A percentile compares a stretch with the other conserved stretches of the same genome.
Evolutionary conservation across 2,888 invertebrate species (phyloP).

Genomic region (Litoditis marina): DNA sequence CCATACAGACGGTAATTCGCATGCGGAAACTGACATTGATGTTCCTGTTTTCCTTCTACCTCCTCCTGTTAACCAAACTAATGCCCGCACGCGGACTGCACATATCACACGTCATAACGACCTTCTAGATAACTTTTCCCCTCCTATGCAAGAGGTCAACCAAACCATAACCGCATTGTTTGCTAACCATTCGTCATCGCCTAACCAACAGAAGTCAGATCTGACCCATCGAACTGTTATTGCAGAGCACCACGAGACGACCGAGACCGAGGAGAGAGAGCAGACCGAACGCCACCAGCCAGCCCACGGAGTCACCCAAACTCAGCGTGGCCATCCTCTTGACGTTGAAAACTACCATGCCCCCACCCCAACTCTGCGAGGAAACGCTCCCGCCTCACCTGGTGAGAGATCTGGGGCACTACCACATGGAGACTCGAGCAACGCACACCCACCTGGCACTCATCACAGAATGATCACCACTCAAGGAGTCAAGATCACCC

Average conservation of each 20-base stretch:
- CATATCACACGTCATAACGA: slow-evolving; percentile 5
- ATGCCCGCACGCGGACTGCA: background rate
- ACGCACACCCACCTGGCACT: background rate
- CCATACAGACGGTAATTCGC: too few relatives aligned
- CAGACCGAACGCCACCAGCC: background rate
- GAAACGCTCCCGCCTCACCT: background rate
- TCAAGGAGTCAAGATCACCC: slow-evolving; percentile 16
- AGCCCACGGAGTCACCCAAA: slow-evolving; percentile 8
- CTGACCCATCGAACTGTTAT: background rate
- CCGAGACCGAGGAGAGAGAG: slow-evolving; percentile 9
- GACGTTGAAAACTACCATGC: slow-evolving; percentile 17
- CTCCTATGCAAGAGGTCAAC: slow-evolving; percentile 10
- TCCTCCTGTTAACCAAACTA: slow-evolving; percentile 7
- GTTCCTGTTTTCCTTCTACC: slow-evolving; percentile 21
- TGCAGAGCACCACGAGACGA: slow-evolving; percentile 3
- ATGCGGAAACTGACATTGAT: slow-evolving; percentile 12
- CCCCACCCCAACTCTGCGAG: slow-evolving; percentile 5
- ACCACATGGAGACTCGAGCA: background rate
- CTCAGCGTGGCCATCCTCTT: slow-evolving; percentile 2
- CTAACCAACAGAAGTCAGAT: background rate
- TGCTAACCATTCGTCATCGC: background rate
- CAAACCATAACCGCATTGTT: slow-evolving; percentile 3
- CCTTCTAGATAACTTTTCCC: slow-evolving; percentile 16
- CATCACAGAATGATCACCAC: slow-evolving; percentile 10
- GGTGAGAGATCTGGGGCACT: slow-evolving; percentile 14